A percentile compares a stretch with the other conserved stretches of the same genome.
These are phyloP conservation scores for Hylyphantes graminicola DNA, from an alignment of 1,140 invertebrate genomes.

Conservation along the genomic window DNA sequence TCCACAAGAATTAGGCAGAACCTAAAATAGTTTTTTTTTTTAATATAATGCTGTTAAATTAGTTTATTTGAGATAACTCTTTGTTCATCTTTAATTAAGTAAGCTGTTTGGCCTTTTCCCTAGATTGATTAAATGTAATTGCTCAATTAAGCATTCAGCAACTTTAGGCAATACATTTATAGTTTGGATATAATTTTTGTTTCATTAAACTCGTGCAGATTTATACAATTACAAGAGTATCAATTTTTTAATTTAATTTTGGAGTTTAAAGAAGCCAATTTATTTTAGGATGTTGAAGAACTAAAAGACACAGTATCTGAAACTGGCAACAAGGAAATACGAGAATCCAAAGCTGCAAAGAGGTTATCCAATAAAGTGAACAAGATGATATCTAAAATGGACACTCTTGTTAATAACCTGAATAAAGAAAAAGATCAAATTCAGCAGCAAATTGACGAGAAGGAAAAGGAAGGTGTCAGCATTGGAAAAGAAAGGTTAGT, in stretches of 20 bases:
- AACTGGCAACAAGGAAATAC: constrained; percentile 65
- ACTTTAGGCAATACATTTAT: too few species aligned
- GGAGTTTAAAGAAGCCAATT: neutral
- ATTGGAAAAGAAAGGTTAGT: constrained; percentile 61
- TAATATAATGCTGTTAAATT: too few species aligned
- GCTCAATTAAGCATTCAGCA: too few species aligned
- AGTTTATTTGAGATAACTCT: too few species aligned
- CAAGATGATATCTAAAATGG: constrained; percentile 89
- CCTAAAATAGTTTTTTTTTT: too few species aligned
- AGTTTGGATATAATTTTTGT: too few species aligned
- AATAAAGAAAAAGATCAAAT: constrained; percentile 78
- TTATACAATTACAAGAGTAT: too few species aligned
- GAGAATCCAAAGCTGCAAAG: constrained; percentile 73
- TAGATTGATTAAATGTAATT: too few species aligned
- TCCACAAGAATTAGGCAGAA: too few species aligned
- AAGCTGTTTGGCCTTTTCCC: too few species aligned
- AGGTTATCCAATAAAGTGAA: constrained; percentile 79
- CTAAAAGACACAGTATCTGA: constrained; percentile 78
- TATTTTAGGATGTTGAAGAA: constrained; percentile 69
- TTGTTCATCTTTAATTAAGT: too few species aligned
- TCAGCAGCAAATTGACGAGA: constrained; percentile 67
- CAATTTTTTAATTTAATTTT: neutral
- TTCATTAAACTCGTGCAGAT: too few species aligned
- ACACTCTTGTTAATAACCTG: constrained; percentile 78
- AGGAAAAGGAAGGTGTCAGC: constrained; percentile 61